A percentile compares a stretch with the other conserved stretches of the same genome.
Conservation (phyloP, 2,888 invertebrate species). For the Lasioglossum vierecki region DNA sequence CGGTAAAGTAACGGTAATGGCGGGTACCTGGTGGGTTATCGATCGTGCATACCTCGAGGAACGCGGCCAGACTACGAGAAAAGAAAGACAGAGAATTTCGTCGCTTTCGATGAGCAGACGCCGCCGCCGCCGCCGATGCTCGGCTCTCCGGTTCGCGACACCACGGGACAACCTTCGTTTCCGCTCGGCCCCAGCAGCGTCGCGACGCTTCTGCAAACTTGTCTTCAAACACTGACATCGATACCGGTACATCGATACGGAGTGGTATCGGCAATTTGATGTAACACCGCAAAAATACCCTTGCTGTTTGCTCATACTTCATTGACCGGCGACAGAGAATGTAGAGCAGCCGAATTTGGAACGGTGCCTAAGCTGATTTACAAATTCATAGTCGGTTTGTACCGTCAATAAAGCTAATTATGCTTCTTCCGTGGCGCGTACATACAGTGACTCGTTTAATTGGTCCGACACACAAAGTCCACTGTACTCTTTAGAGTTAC, state of each 20-base stretch:
- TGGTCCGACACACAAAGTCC: not conserved
- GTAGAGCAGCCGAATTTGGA: not conserved
- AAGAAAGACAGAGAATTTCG: slow-evolving; percentile 50
- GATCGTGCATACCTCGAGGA: slow-evolving; percentile 57
- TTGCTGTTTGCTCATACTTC: not conserved
- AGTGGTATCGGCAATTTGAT: not conserved
- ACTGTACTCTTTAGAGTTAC: not conserved
- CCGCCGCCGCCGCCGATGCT: slow-evolving; percentile 40
- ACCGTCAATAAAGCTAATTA: not conserved
- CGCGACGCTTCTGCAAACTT: not conserved
- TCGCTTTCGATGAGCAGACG: slow-evolving; percentile 47
- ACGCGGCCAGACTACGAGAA: slow-evolving; percentile 34
- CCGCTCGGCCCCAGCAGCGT: not conserved
- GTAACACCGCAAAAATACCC: not conserved
- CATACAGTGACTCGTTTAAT: not conserved
- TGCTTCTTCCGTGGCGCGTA: not conserved
- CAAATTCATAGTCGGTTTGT: not conserved
- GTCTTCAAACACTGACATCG: not conserved
- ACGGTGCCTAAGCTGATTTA: not conserved
- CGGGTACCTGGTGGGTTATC: slow-evolving; percentile 63
- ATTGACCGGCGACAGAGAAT: not conserved
- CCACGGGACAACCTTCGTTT: not conserved
- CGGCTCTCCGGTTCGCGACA: slow-evolving; percentile 20
- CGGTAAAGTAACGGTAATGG: slow-evolving; percentile 59
- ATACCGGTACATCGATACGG: not conserved